Base-by-base conservation (phyloP, 2,797 vertebrate genomes). In the Picus viridis region DNA sequence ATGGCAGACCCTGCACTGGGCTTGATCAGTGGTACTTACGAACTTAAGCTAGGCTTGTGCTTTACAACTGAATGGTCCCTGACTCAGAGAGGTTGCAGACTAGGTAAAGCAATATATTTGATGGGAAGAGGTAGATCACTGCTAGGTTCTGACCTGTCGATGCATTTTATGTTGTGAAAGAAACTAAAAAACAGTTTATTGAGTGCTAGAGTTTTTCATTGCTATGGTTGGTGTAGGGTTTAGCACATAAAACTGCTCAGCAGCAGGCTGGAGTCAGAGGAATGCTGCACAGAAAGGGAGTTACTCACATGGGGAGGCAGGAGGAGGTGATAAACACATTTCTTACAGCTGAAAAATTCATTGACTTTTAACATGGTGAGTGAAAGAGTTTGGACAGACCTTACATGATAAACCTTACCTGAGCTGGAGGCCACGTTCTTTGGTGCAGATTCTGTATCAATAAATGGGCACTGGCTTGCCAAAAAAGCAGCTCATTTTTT, bases 401-500 rank as follows among this genome's bases (percentile, higher is more conserved):
- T 83, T 57, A 34, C 16, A 56, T 57, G 82, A 92, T 3, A 30
- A 64, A 34, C 34, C 34, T 34, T 34, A 34, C 24, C 34, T 7
- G 12, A 83, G 16, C 67, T 85, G 83, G 76, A 89, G 80, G 47
- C 64, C 72, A 88, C 14, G 26, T 78, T 58, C 73, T 64, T 65
- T 79, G 80, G 32, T 49, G 67, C 80, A 84, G 88, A 29, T 41
- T 54, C 58, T 61, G 85, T 95, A 97, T 97, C 96, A 96, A 96
- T 97, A 95, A 93, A 94, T 78, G 92, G 92, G 92, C 97, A 98
- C 98, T 97, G 97, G 94, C 97, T 98, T 98, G 98, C 98, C 97
- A 93, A 94, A 94, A 96, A 97, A 97, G 96, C 97, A 97, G 96
- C 96, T 94, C 98, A 98, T 98, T 98, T 97, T 98, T 98, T 98